Base-by-base conservation (phyloP, 2,113 vertebrate species). In the Laterallus jamaicensis region DNA sequence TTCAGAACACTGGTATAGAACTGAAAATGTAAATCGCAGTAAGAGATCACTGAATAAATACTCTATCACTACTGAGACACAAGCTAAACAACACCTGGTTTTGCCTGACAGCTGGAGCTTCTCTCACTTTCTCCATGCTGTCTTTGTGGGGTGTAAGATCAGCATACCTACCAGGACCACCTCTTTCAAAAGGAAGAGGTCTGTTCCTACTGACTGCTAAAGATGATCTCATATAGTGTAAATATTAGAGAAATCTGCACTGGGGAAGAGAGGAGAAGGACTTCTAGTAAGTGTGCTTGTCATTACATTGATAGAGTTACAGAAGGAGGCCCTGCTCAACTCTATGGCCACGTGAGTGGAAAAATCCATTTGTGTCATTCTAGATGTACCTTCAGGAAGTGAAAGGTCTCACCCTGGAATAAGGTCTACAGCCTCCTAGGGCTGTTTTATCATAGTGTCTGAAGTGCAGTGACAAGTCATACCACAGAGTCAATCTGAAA, bases 111-210 rank as follows among this genome's bases (percentile, higher is more conserved):
- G 25, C 20, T 17, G 15, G 17, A 29, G 20, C 28, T 8, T 74
- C 22, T 28, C 39, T 62, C 47, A 49, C 10, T 3, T 63, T 58
- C 63, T 50, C 12, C 42, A 2, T 49, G 25, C 7, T 64, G 35
- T 28, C 8, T 71, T 88, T 88, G 14, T 42, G 10, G 13, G 29
- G 29, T 32, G 11, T 4, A 42, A 54, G 18, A 15, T 32, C 63
- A 59, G 6, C 2, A 1, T 28, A 29, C 3, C 25, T 55, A 37
- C 3, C 40, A 82, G 47, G 16, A 4, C 2, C n/a, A 31, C 7
- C 5, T 2, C 3, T 59, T 67, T 44, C 18, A 68, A 62, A 76
- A 69, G 10, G 26, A 42, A 68, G 31, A 26, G 2, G 44, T 28
- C 16, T 79, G 4, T 15, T 69, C 39, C 50, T 39, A 14, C 9